Conservation (phyloP, 2,113 vertebrate species). For the Sorex araneus region DNA sequence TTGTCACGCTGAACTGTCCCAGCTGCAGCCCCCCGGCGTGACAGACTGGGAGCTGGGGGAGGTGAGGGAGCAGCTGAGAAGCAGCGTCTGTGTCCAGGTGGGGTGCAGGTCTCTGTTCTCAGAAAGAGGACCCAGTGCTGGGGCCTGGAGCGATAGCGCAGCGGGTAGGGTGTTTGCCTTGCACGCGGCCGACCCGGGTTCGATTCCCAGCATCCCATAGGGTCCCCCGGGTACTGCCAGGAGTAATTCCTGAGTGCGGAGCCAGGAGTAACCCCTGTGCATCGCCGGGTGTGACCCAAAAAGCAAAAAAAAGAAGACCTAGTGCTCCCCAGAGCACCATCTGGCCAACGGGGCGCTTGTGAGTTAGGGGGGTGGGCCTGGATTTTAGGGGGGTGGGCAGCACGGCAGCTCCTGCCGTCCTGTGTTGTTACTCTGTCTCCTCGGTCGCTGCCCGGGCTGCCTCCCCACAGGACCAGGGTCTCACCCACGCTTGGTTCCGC, state of each 20-base stretch:
- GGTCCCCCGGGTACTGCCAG: too few species aligned
- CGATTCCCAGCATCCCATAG: too few species aligned
- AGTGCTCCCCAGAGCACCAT: too few species aligned
- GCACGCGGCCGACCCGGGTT: too few species aligned
- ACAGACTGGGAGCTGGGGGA: background rate
- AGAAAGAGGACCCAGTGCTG: background rate
- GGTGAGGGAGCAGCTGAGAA: background rate
- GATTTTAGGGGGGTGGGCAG: background rate
- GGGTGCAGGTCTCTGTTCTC: background rate
- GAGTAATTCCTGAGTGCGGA: too few species aligned
- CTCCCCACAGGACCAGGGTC: background rate
- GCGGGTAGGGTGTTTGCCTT: too few species aligned
- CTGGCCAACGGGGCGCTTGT: background rate
- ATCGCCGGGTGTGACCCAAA: too few species aligned
- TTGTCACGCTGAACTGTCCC: background rate
- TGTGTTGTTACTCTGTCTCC: background rate
- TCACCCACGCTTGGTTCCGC: background rate
- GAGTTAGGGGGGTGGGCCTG: background rate
- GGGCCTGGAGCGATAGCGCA: too few species aligned
- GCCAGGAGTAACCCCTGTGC: too few species aligned
- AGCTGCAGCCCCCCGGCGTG: too few species aligned
- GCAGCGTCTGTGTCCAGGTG: background rate
- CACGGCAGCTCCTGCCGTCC: too few species aligned
- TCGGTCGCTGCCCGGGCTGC: background rate
- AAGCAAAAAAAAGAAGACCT: background rate